Percentiles rank a stretch among this genome's conserved stretches.
phyloP scores from a whole-genome alignment of 1,140 invertebrate genomes.

The Cherax quadricarinatus region DNA sequence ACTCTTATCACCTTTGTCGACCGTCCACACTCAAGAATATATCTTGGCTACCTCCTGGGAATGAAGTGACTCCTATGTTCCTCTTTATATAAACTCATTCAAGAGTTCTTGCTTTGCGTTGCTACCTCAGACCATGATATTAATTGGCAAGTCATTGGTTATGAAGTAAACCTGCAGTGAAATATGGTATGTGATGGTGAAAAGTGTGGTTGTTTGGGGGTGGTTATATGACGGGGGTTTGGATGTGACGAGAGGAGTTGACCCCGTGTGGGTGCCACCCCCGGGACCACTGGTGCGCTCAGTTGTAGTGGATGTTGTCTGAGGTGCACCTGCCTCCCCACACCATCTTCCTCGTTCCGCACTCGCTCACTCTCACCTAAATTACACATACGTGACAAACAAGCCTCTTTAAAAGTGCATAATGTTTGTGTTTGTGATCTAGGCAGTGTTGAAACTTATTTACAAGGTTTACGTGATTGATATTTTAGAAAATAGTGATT shows the following conservation, averaged over 20 bases:
- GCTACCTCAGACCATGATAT: no score
- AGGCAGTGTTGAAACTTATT: not conserved
- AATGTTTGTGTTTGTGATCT: not conserved
- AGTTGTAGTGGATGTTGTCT: conserved; percentile 58
- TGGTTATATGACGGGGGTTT: conserved; percentile 46
- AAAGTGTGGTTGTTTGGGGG: conserved; percentile 37
- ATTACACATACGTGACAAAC: not conserved
- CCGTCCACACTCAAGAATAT: conserved; percentile 7
- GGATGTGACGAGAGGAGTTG: conserved; percentile 53
- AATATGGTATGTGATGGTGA: not conserved
- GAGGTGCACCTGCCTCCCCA: conserved; percentile 22
- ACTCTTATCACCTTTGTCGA: conserved; percentile 25
- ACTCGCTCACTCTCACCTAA: conserved; percentile 16
- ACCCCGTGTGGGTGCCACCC: conserved; percentile 52
- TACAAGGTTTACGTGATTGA: not conserved
- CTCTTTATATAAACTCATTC: not conserved
- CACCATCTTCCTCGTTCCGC: conserved; percentile 1
- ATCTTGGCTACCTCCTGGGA: not conserved
- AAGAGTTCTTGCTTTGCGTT: not conserved
- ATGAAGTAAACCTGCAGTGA: not conserved
- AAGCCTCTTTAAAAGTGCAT: not conserved
- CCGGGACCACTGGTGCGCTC: conserved; percentile 45
- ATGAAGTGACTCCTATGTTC: not conserved
- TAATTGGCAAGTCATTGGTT: no score
- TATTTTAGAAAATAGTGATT: not conserved